Evolutionary conservation across 1,140 invertebrate species (phyloP).

Genomic region (Drosophila pallidifrons): DNA sequence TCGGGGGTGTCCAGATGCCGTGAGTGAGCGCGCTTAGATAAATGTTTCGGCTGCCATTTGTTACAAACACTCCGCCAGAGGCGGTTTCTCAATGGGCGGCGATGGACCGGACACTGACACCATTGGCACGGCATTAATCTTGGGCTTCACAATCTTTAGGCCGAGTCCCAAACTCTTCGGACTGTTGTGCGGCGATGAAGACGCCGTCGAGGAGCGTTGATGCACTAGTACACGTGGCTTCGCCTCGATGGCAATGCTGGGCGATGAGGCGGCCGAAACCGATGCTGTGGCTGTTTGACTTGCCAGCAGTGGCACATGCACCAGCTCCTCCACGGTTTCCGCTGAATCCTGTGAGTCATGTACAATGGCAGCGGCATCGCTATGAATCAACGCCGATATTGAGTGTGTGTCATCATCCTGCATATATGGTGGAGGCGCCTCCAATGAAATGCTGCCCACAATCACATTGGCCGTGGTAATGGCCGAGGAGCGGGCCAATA

Average conservation of each 20-base stretch:
- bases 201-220: conserved; percentile 85
- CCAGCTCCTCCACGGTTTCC: conserved; percentile 78
- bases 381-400: conserved; percentile 63
- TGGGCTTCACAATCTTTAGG: conserved; percentile 86
- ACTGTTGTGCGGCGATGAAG: conserved; percentile 85
- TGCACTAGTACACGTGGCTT: conserved; percentile 85
- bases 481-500: conserved; percentile 66
- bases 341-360: conserved; percentile 78
- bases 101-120: conserved; percentile 91
- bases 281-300: conserved; percentile 60
- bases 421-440: conserved; percentile 79
- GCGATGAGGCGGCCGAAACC: conserved; percentile 58
- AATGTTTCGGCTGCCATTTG: conserved; percentile 85
- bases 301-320: conserved; percentile 64
- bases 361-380: conserved; percentile 56
- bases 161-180: conserved; percentile 71
- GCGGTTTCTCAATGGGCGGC: conserved; percentile 89
- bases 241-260: conserved; percentile 84
- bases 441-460: conserved; percentile 81
- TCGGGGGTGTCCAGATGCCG: conserved; percentile 63
- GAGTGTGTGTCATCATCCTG: conserved; percentile 70
- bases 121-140: conserved; percentile 90
- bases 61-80: conserved; percentile 85
- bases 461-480: conserved; percentile 78
- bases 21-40: conserved; percentile 79